phyloP scores from a whole-genome alignment of 1,140 invertebrate genomes.

The Vanessa atalanta region DNA sequence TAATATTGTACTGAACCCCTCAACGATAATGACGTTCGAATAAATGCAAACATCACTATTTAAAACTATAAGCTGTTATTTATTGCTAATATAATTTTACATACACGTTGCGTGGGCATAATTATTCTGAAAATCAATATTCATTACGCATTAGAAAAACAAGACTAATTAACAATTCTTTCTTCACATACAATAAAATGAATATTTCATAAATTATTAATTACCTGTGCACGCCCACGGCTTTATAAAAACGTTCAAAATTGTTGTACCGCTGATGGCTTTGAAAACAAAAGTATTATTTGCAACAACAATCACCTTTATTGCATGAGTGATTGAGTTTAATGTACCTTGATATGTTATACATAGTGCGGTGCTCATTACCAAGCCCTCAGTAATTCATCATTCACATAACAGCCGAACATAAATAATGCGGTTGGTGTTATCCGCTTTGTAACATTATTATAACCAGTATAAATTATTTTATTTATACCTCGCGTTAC shows the following conservation, averaged over 20 bases:
- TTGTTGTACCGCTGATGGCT: constrained; percentile 36
- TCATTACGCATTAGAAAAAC: constrained; percentile 29
- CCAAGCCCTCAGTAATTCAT: constrained; percentile 34
- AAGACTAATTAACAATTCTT: constrained; percentile 33
- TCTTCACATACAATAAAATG: constrained; percentile 38
- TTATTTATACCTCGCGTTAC: not conserved
- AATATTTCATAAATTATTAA: constrained; percentile 42
- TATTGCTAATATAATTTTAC: constrained; percentile 6
- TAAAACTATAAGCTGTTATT: not conserved
- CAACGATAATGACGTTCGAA: no score
- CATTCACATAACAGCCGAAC: constrained; percentile 37
- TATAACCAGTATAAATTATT: constrained; percentile 18
- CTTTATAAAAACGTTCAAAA: constrained; percentile 38
- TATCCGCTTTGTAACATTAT: constrained; percentile 41
- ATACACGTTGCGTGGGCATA: constrained; percentile 20
- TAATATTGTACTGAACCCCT: no score
- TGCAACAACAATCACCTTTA: not conserved
- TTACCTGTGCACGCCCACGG: constrained; percentile 42
- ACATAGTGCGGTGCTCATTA: not conserved
- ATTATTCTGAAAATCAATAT: constrained; percentile 34
- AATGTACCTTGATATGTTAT: constrained; percentile 5
- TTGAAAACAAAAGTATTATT: constrained; percentile 10
- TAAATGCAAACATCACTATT: not conserved
- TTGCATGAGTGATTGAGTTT: constrained; percentile 5
- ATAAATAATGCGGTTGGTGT: constrained; percentile 40